Evolutionary conservation across 2,797 vertebrate species (phyloP), one percentile per base, ranked within the genome.

Genomic region (Ctenopoma kingsleyae): DNA sequence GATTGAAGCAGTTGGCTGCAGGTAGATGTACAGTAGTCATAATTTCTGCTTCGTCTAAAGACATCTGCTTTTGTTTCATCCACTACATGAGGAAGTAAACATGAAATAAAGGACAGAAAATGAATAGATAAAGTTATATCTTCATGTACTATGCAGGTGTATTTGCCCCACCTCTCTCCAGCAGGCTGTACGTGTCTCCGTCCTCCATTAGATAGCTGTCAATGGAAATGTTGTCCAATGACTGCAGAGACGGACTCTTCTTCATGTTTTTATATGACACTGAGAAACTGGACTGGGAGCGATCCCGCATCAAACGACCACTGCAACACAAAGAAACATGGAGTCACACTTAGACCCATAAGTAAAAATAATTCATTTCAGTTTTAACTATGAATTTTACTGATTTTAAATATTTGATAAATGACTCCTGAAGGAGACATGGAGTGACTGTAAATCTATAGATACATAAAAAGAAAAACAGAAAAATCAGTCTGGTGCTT

Each of bases 211-310:
- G 77, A 92, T 94, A 96, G 89, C 98, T 99, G 86, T 99, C 98
- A 54, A 98, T 95, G 76, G 98, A 99, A 81, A 99, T 90, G 85
- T 96, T 96, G 83, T 99, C 98, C 92, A 99, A 75, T 23, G 97
- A 99, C 80, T 96, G 95, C 71, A 99, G 95, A 10, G 98, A 99
- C 0, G 97, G 95, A 72, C 96, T 99, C 93, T 96, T 97, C 91
- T 96, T 97, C 95, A 98, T 95, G 87, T 95, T 97, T 93, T 98
- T 99, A 50, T 95, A 97, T 75, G 97, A 95, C 88, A 97, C 95
- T 8, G 92, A 93, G 90, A 96, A 96, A 76, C 82, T 96, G 86
- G 96, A 95, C 25, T 94, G 95, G 66, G 94, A 96, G 67, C 94
- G 95, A 74, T 99, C 98, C 80, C 95, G 96, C 86, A 94, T 95